phyloP scores from a whole-genome alignment of 1,140 invertebrate genomes.

The Platorchestia sp. region DNA sequence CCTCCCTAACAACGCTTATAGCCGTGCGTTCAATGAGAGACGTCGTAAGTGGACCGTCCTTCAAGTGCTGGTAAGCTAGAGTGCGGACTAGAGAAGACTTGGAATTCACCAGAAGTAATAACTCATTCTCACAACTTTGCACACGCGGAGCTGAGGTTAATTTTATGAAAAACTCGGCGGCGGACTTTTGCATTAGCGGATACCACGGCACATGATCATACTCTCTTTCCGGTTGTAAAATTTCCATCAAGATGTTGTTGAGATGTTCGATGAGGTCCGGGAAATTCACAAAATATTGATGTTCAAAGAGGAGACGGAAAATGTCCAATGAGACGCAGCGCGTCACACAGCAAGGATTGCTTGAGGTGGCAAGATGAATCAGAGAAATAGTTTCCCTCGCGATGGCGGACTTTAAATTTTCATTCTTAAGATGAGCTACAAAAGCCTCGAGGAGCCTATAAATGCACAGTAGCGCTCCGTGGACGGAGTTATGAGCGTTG shows the following conservation, averaged over 20 bases:
- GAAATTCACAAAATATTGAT: background rate
- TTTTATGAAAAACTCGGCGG: constrained; percentile 17
- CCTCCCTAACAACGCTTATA: background rate
- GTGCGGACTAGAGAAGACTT: background rate
- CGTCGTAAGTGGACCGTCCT: background rate
- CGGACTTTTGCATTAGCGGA: constrained; percentile 31
- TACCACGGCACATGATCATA: constrained; percentile 2
- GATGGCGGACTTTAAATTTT: constrained; percentile 34
- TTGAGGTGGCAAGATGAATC: constrained; percentile 59
- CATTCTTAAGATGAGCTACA: background rate
- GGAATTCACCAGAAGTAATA: background rate
- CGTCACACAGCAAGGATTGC: constrained; percentile 66
- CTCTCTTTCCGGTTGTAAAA: background rate
- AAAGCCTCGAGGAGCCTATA: constrained; percentile 61
- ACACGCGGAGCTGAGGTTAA: background rate
- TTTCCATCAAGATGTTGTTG: background rate
- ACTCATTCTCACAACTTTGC: background rate
- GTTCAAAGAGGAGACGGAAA: background rate
- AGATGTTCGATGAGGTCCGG: background rate
- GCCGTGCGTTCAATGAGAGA: background rate
- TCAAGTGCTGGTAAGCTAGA: background rate
- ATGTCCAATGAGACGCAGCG: constrained; percentile 45
- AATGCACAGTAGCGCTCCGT: constrained; percentile 74
- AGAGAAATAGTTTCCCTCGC: constrained; percentile 19
- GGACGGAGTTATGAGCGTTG: constrained; percentile 72